A percentile compares a stretch with the other conserved stretches of the same genome.
Evolutionary conservation across 2,113 vertebrate genomes (phyloP).

Genomic region (Mirounga angustirostris): DNA sequence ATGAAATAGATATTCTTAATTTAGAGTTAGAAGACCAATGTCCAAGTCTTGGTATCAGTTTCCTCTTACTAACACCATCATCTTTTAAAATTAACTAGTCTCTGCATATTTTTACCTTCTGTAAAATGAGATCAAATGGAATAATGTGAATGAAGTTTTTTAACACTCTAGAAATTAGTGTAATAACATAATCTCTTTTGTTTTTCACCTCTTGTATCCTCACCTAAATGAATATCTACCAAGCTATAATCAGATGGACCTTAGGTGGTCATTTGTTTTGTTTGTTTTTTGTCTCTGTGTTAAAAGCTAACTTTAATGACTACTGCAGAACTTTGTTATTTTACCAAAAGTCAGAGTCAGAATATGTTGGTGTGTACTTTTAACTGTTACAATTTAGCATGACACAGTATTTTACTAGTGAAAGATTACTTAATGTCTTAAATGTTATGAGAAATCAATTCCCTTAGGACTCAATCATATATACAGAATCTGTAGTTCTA

Average conservation of each 20-base stretch:
- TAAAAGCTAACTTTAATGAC: background rate
- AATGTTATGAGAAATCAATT: background rate
- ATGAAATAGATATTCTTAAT: background rate
- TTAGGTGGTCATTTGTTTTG: background rate
- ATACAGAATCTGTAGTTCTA: background rate
- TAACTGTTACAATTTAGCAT: background rate
- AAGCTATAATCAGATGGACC: background rate
- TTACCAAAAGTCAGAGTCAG: background rate
- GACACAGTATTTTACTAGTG: background rate
- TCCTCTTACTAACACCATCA: background rate
- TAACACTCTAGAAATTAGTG: background rate
- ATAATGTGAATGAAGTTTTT: background rate
- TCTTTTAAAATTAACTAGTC: background rate
- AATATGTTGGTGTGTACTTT: background rate
- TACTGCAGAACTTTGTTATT: background rate
- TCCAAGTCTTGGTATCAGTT: background rate
- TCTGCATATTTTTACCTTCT: background rate
- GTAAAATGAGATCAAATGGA: conserved; percentile 9
- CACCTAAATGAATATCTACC: background rate
- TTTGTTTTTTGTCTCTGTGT: background rate
- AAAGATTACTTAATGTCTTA: background rate
- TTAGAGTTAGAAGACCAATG: background rate
- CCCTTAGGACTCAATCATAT: background rate
- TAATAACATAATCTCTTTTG: background rate
- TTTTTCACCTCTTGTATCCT: background rate